Evolutionary conservation across 2,113 vertebrate genomes (phyloP), one percentile per base, ranked within the genome.

Genomic region (Larimichthys crocea): DNA sequence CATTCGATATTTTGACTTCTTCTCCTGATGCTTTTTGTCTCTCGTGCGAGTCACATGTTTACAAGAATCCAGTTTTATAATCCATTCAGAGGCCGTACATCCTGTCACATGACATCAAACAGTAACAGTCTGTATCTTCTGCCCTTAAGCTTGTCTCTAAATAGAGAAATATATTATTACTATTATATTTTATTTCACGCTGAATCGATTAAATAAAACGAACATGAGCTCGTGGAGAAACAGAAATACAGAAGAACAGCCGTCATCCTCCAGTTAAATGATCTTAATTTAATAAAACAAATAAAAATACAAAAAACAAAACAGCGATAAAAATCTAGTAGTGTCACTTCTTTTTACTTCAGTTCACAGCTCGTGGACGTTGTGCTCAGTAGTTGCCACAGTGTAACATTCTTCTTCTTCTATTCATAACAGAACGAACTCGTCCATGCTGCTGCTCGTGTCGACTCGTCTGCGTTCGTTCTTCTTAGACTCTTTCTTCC

Each of bases 381-480:
- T 7, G 48, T 9, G 35, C 35, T 86, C 75, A 80, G 76, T 67
- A 74, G 60, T 64, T 66, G 35, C 35, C 12, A 50, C 6, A 59
- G 74, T 82, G 10, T 73, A 35, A 67, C 26, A 26, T 26, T 26
- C 26, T 26, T 26, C 24, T 26, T 26, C 26, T 26, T 26, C 26
- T 26, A 3, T 26, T 94, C 88, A 97, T 66, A 98, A 89, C 35
- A 98, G 93, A 69, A 97, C 97, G 88, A 97, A 98, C 84, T 97
- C 97, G 0, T 98, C 97, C 1, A 93, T 81, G 78, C 95, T 95
- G 44, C 83, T 91, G 61, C 79, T 85, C 2, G 95, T 94, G 52
- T 86, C 75, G 1, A 57, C 29, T 10, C 91, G 90, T 20, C 78
- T 86, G 22, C 61, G 82, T 17, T 75, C 83, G 2, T 52, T 90